A percentile compares a stretch with the other conserved stretches of the same genome.
Conservation (phyloP, 2,797 vertebrate species). For the Enteromius trimaculatus region DNA sequence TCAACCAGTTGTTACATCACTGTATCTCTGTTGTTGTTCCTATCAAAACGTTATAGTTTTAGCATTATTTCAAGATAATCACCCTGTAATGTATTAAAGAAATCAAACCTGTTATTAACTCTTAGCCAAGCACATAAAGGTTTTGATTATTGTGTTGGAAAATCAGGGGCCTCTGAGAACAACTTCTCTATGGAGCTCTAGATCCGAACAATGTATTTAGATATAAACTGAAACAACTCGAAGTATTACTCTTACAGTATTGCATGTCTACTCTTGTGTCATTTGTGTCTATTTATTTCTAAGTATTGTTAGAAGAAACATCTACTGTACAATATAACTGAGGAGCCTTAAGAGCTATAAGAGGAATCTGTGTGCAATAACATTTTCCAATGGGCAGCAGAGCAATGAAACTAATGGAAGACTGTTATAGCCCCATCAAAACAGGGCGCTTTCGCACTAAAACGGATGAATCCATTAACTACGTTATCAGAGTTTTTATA, state of each 20-base stretch:
- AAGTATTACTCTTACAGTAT: neutral
- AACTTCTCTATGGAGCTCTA: neutral
- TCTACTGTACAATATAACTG: neutral
- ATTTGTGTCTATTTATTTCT: neutral
- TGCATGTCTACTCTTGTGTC: neutral
- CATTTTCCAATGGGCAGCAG: neutral
- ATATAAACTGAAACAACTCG: too few species aligned
- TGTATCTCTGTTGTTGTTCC: too few species aligned
- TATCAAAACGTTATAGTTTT: neutral
- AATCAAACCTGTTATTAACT: neutral
- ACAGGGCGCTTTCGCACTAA: neutral
- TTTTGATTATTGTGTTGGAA: neutral
- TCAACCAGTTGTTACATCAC: neutral
- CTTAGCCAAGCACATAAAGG: neutral
- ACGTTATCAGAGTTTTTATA: neutral
- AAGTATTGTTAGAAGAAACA: neutral
- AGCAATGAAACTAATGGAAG: neutral
- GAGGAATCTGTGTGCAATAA: neutral
- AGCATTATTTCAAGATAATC: neutral
- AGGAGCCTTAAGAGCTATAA: too few species aligned
- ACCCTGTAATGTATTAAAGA: neutral
- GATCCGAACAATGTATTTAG: neutral
- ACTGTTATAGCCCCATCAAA: neutral
- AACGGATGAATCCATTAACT: slow-evolving; percentile 29
- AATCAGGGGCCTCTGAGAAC: neutral